phyloP scores from a whole-genome alignment of 1,140 invertebrate species.

The Latrodectus geometricus region DNA sequence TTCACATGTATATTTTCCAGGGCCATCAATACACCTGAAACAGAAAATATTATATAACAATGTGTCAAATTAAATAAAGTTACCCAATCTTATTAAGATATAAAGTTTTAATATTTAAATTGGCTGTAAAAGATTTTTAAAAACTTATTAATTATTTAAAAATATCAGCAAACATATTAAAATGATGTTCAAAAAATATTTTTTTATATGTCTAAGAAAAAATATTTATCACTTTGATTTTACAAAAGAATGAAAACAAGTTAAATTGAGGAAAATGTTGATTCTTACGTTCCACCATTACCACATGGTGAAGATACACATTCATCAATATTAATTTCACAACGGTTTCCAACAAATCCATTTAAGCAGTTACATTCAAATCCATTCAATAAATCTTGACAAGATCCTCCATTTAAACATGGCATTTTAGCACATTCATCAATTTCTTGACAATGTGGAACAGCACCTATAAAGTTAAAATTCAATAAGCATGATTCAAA shows the following conservation, averaged over 20 bases:
- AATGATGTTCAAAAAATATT: neutral
- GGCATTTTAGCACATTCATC: constrained; percentile 73
- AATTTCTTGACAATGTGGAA: constrained; percentile 81
- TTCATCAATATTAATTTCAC: constrained; percentile 89
- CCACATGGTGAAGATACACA: constrained; percentile 87
- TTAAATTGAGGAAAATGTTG: constrained; percentile 67
- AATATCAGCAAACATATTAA: neutral
- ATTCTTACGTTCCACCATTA: constrained; percentile 85
- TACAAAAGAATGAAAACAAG: neutral
- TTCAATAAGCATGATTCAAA: constrained; percentile 2
- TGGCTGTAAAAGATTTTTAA: too few species aligned
- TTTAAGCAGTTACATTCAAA: constrained; percentile 89
- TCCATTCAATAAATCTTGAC: constrained; percentile 68
- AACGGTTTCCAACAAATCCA: constrained; percentile 86
- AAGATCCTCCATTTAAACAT: constrained; percentile 70
- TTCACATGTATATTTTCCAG: constrained; percentile 88
- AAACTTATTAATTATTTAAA: neutral
- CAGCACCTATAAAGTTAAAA: constrained; percentile 77
- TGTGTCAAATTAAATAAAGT: too few species aligned
- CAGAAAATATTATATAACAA: too few species aligned
- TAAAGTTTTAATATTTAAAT: too few species aligned
- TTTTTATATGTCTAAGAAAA: neutral
- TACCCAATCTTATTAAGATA: too few species aligned
- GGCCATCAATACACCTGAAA: constrained; percentile 78
- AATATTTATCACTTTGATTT: neutral